Conservation (phyloP, 2,888 invertebrate species). For the Nomada ruficornis region DNA sequence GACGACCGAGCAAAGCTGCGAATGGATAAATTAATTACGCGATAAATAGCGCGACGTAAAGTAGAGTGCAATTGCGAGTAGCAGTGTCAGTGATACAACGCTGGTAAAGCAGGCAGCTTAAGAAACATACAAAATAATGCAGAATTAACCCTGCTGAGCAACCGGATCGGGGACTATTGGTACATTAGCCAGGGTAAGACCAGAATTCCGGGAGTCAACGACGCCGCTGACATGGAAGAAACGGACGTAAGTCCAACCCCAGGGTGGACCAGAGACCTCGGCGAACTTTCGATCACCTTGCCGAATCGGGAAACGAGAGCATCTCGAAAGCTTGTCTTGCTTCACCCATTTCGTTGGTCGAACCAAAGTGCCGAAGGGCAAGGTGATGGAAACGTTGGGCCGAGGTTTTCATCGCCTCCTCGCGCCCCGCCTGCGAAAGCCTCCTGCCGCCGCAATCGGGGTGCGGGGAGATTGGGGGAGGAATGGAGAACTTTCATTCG, state of each 20-base stretch:
- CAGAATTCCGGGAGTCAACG: slow-evolving; percentile 97
- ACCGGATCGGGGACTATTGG: slow-evolving; percentile 94
- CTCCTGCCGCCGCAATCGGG: slow-evolving; percentile 81
- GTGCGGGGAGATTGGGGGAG: slow-evolving; percentile 81
- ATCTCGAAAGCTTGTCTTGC: not conserved
- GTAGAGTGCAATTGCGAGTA: slow-evolving; percentile 30
- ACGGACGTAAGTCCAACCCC: slow-evolving; percentile 91
- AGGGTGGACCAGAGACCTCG: slow-evolving; percentile 61
- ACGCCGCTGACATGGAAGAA: slow-evolving; percentile 93
- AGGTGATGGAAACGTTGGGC: slow-evolving; percentile 59
- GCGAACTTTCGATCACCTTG: slow-evolving; percentile 63
- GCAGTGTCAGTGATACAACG: slow-evolving; percentile 36
- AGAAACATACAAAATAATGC: slow-evolving; percentile 74
- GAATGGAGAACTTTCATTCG: slow-evolving; percentile 28
- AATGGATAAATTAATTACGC: not conserved
- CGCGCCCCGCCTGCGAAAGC: slow-evolving; percentile 82
- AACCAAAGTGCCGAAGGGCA: not conserved
- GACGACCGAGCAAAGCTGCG: not conserved
- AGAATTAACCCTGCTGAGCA: slow-evolving; percentile 93
- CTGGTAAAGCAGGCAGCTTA: slow-evolving; percentile 48
- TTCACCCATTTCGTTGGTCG: not conserved
- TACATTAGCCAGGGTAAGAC: slow-evolving; percentile 98
- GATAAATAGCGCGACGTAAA: not conserved
- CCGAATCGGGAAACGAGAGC: not conserved
- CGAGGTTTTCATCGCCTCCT: slow-evolving; percentile 69